Base-by-base conservation (phyloP, 2,888 invertebrate genomes). In the Drosophila aldrichi region DNA sequence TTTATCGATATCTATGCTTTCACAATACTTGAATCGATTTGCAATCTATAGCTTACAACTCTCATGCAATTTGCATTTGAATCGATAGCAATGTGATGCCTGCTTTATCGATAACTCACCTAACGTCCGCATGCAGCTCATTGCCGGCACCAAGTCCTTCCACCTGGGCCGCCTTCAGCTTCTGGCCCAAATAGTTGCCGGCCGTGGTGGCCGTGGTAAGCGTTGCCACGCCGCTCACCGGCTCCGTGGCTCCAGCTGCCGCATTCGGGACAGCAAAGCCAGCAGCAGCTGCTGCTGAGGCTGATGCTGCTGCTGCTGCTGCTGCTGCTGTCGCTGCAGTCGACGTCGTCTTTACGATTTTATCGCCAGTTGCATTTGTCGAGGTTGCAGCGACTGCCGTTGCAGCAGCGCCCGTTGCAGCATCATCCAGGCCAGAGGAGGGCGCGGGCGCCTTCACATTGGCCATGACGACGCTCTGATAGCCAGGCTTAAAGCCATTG, bases 161-260 rank as follows among this genome's bases (percentile, higher is more conserved):
- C 29, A 91, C 91, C 56, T 91, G 91, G 20, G 92, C 90, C 55
- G 92, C 92, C 77, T 92, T 92, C 52, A 92, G 82, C 74, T 92
- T 92, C 70, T 92, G 92, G 52, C 92, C 92, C 63, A 91, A 81
- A 79, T 91, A 90, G 70, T 91, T 89, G 77, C 90, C 87, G 34
- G 91, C 91, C 58, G 89, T 90, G 25, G 91, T 90, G 56, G 92
- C 91, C 61, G 92, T 91, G 70, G 91, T 90, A 66, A 91, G 81
- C 36, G 82, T 78, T 46, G 66, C 49, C 67, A 70, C 84, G 54
- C 84, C 76, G 68, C 66, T 79, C 20, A n/a, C 68, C 8, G 70
- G 46, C 20, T 64, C 72, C 25, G 54, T 63, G 48, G 46, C 22
- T 7, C n/a, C 44, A 7, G 65, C 20, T 16, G 68, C 32, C 38